Evolutionary conservation across 2,113 vertebrate genomes (phyloP).

Genomic region (Paradoxurus hermaphroditus): DNA sequence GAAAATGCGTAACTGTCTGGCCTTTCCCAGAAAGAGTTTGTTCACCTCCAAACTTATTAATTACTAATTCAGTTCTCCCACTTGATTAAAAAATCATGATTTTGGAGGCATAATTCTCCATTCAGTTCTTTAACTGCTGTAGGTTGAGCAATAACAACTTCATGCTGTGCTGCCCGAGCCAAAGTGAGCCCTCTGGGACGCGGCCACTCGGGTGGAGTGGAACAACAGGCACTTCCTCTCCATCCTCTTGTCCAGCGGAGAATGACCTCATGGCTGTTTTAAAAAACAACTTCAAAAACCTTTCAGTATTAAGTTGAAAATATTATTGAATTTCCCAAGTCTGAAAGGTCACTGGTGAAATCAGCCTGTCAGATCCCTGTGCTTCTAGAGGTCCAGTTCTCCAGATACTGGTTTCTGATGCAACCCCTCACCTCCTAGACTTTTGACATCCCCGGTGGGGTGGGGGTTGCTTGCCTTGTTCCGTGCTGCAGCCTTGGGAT

Average conservation of each 20-base stretch:
- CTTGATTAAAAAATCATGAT: not conserved
- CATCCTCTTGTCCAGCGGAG: constrained; percentile 61
- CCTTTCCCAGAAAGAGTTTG: not conserved
- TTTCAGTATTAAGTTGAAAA: constrained; percentile 52
- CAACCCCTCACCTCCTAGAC: not conserved
- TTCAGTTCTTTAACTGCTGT: not conserved
- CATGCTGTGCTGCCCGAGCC: constrained; percentile 46
- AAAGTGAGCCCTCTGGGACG: constrained; percentile 62
- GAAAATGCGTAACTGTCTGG: not conserved
- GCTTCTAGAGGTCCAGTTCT: not conserved
- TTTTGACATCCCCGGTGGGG: not conserved
- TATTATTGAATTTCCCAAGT: constrained; percentile 34
- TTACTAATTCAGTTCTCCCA: not conserved
- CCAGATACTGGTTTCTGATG: not conserved
- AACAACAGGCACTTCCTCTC: constrained; percentile 75
- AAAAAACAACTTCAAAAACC: constrained; percentile 68
- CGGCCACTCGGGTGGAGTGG: constrained; percentile 76
- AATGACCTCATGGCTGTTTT: constrained; percentile 80
- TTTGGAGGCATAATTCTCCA: not conserved
- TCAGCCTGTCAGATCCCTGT: not conserved
- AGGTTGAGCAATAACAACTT: constrained; percentile 15
- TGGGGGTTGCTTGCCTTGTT: not conserved
- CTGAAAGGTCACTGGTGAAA: constrained; percentile 1
- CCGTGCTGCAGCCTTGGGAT: not conserved
- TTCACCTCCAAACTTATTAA: not conserved